These are phyloP conservation scores for Moxostoma hubbsi DNA, from an alignment of 2,797 vertebrate genomes.

Conservation along the genomic window DNA sequence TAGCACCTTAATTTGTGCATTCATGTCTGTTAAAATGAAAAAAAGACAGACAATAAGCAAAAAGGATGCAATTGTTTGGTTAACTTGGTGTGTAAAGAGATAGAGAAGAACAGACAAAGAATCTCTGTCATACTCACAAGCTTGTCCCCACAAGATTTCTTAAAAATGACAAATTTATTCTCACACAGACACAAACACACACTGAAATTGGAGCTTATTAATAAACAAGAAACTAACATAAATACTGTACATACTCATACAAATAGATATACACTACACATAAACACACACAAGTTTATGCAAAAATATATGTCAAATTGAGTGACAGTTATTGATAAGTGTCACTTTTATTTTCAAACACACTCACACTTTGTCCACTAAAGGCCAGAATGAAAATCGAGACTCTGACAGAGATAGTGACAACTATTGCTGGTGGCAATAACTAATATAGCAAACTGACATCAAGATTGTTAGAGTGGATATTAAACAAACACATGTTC, in stretches of 20 bases:
- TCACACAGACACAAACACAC: background rate
- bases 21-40: conserved; percentile 24
- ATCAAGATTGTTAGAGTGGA: conserved; percentile 48
- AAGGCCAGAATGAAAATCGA: conserved; percentile 28
- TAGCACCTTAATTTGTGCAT: conserved; percentile 16
- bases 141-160: background rate
- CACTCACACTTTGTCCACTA: conserved; percentile 16
- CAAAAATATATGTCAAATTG: conserved; percentile 6
- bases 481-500: conserved; percentile 32
- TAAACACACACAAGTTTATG: background rate
- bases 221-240: background rate
- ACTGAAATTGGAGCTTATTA: background rate
- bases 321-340: conserved; percentile 29
- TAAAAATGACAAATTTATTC: conserved; percentile 10
- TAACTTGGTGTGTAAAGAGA: background rate
- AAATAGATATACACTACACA: too few species aligned
- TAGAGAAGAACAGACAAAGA: background rate
- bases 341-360: conserved; percentile 19
- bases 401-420: background rate
- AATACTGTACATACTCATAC: too few species aligned
- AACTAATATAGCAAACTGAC: conserved; percentile 42
- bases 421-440: conserved; percentile 19
- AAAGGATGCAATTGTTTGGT: conserved; percentile 1
- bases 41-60: background rate
- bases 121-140: background rate